phyloP scores from a whole-genome alignment of 2,113 vertebrate genomes.

The Xiphorhynchus elegans region DNA sequence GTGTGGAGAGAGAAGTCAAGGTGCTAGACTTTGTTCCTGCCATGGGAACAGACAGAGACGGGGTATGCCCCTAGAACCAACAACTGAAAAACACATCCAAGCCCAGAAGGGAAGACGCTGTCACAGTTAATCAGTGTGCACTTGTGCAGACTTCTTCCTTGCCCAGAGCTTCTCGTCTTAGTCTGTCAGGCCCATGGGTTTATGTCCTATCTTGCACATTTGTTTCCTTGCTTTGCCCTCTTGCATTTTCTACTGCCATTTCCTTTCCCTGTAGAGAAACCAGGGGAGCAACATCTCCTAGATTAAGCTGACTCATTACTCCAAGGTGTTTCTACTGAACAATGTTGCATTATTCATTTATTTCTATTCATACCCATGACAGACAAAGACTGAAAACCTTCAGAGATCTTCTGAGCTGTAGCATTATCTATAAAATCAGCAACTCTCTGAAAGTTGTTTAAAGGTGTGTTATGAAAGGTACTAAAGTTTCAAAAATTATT shows the following conservation, averaged over 20 bases:
- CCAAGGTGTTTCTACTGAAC: conserved; percentile 2
- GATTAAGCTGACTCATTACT: conserved; percentile 18
- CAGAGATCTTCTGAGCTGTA: background rate
- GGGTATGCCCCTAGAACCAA: background rate
- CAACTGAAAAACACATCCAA: background rate
- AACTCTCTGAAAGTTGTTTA: background rate
- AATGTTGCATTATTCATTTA: background rate
- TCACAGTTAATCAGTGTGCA: background rate
- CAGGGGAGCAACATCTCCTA: background rate
- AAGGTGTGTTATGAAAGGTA: background rate
- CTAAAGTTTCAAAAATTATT: background rate
- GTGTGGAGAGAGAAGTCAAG: background rate
- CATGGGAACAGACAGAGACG: accelerated
- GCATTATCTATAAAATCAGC: background rate
- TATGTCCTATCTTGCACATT: background rate
- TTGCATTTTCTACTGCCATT: background rate
- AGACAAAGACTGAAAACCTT: background rate
- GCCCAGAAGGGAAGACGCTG: background rate
- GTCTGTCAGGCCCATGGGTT: background rate
- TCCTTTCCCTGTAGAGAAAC: background rate
- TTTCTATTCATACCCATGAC: background rate
- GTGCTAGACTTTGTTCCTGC: background rate
- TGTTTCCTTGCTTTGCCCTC: background rate
- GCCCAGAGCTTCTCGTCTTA: background rate
- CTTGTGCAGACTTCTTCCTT: background rate